Evolutionary conservation across 2,113 vertebrate species (phyloP).

Genomic region (Equus przewalskii): DNA sequence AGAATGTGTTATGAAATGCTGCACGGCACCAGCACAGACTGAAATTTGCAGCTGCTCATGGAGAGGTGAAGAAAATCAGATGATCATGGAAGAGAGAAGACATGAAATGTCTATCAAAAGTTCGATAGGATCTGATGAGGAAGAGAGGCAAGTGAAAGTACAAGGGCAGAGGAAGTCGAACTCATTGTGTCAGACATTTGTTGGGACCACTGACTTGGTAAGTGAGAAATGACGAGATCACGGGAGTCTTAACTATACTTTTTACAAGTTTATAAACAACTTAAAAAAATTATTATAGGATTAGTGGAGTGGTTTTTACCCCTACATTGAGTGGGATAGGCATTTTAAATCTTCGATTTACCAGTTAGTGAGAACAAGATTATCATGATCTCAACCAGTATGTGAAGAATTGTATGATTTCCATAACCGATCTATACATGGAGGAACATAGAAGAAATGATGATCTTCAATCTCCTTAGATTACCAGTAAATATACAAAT

Average conservation of each 20-base stretch:
- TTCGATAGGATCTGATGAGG: background rate
- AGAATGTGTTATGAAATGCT: background rate
- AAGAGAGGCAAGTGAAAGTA: background rate
- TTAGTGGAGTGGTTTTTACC: background rate
- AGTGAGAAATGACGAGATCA: background rate
- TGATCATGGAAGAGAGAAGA: background rate
- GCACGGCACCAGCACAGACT: rapidly evolving
- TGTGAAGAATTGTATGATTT: background rate
- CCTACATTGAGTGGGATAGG: background rate
- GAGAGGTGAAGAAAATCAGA: background rate
- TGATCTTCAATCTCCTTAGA: background rate
- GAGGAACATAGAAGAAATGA: background rate
- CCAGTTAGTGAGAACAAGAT: background rate
- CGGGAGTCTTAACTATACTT: background rate
- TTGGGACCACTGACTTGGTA: background rate
- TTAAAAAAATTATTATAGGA: background rate
- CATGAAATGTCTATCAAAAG: background rate
- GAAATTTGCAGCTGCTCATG: background rate
- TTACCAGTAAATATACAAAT: background rate
- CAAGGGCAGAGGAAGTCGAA: background rate
- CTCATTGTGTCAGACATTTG: background rate
- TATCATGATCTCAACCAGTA: background rate
- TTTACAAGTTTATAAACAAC: background rate
- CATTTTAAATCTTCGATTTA: background rate
- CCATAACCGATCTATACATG: background rate